Percentiles rank a stretch among this genome's conserved stretches.
These are phyloP conservation scores for Nycticebus coucang DNA, from an alignment of 2,113 vertebrate genomes.

Conservation along the genomic window DNA sequence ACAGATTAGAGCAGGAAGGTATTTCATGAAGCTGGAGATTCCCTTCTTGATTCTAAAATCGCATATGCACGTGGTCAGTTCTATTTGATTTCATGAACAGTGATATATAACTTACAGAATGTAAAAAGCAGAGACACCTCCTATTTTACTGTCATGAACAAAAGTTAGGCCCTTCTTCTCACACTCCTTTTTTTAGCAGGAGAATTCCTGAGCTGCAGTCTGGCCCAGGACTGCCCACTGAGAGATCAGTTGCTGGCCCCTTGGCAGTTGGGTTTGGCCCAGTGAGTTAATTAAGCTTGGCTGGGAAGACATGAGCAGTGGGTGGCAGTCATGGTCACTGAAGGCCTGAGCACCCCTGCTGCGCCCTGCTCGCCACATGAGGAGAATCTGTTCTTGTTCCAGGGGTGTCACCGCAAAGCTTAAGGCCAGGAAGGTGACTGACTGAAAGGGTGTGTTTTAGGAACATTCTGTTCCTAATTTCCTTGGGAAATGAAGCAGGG, in stretches of 20 bases:
- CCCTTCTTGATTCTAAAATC: neutral
- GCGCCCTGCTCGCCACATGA: neutral
- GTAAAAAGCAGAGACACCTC: neutral
- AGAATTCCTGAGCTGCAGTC: neutral
- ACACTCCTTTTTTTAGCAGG: neutral
- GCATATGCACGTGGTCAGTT: accelerated
- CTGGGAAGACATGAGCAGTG: neutral
- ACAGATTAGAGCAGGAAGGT: neutral
- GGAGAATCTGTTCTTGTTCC: neutral
- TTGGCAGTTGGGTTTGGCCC: neutral
- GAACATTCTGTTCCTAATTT: neutral
- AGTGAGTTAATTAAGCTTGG: neutral
- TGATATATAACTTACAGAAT: neutral
- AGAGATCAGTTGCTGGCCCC: too few relatives aligned
- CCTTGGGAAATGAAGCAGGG: neutral
- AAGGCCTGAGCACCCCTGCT: neutral
- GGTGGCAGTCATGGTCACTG: neutral
- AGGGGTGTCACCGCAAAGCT: neutral
- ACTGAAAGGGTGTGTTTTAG: neutral
- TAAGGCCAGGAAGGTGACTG: neutral
- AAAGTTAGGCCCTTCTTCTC: neutral
- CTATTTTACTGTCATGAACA: neutral
- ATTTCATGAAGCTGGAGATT: neutral
- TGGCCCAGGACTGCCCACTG: neutral
- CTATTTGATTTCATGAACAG: neutral